Evolutionary conservation across 35 echinoderm and acorn worm species (phyloP), one percentile per base, ranked within the genome.

Genomic region (Stichopus chloronotus): DNA sequence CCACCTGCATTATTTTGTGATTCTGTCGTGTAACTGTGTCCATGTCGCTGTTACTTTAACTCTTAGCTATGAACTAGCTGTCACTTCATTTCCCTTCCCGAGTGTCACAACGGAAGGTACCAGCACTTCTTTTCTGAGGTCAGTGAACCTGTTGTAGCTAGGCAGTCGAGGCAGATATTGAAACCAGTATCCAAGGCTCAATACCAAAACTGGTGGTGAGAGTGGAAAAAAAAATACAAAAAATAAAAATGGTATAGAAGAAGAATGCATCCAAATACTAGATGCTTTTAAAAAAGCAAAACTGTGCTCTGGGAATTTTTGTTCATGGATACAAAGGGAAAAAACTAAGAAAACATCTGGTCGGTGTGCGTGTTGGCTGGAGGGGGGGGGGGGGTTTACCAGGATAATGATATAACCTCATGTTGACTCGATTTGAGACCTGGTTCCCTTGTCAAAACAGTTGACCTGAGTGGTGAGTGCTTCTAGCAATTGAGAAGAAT

Each of bases 231-330:
- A 43, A 43, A 43, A 43, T 1, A 43, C 3, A 43, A 0, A 19
- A 12, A 43, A 1, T 57, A 84, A 53, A 43, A 84, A 84, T 4
- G 56, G 81, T 20, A 84, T 54, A 56, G 56, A 84, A 84, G 19
- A 57, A 84, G 81, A 54, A 16, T 56, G 56, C 81, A 54, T 56
- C 56, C 56, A 17, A 57, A 58, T 84, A 56, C 56, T 53, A 84
- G 81, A 84, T n/a, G 12, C 55, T 84, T 57, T 84, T 43, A 43
- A 57, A 55, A 84, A 84, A 84, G 81, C 53, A 56, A 57, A 56
- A 84, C 81, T 6, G 81, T 84, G 81, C 81, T 84, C 81, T 84
- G 81, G 81, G 81, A 84, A 84, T 84, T 84, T 43, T 84, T 84
- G 56, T 54, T 84, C 53, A 19, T 84, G 81, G 56, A 84, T 2